These are phyloP conservation scores for Circaetus gallicus DNA, from an alignment of 2,113 vertebrate genomes.

Conservation along the genomic window DNA sequence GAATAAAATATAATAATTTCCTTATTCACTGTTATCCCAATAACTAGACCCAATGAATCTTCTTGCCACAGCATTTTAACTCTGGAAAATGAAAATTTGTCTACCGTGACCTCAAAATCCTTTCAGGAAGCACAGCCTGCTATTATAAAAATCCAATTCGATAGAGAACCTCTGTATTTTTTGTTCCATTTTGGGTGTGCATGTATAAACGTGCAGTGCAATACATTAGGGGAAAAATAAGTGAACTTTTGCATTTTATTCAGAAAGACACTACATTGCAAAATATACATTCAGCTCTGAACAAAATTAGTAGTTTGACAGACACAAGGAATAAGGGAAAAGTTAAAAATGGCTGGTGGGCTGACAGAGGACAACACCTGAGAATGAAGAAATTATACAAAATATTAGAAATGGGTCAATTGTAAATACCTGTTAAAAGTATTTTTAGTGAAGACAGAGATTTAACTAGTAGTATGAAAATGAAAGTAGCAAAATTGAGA, in stretches of 20 bases:
- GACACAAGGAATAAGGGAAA: background rate
- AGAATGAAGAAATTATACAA: background rate
- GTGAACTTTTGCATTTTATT: background rate
- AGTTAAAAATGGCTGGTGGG: background rate
- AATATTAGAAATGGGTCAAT: background rate
- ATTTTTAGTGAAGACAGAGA: background rate
- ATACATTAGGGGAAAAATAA: background rate
- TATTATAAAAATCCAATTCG: background rate
- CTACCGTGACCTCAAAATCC: background rate
- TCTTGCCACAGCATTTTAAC: background rate
- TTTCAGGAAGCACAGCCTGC: background rate
- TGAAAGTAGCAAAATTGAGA: background rate
- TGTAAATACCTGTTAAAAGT: background rate
- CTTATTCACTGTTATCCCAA: background rate
- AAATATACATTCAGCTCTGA: background rate
- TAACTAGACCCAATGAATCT: background rate
- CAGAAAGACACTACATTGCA: background rate
- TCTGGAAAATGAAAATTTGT: background rate
- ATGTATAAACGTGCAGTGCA: background rate
- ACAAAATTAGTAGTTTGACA: background rate
- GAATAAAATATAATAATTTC: background rate
- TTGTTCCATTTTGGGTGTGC: background rate
- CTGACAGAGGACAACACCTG: background rate
- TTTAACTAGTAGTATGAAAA: background rate
- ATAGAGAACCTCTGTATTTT: background rate